Evolutionary conservation across 1,140 invertebrate genomes (phyloP).

Genomic region (Stegodyphus mimosarum): DNA sequence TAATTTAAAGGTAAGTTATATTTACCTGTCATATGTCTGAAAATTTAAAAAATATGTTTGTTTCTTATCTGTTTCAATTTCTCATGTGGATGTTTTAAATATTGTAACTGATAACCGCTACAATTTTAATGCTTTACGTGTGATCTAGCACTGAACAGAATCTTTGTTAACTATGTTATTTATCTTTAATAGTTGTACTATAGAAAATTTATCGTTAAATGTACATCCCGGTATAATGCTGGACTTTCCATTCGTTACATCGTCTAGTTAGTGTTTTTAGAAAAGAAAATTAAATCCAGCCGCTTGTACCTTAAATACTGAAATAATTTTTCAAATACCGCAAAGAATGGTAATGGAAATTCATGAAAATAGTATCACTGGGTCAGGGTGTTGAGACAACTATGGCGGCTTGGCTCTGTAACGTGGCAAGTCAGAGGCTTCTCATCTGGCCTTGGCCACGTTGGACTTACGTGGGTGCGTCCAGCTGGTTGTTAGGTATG

Average conservation of each 20-base stretch:
- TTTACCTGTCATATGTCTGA: neutral
- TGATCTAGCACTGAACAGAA: too few species aligned
- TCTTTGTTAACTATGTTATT: too few species aligned
- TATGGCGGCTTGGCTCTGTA: constrained; percentile 48
- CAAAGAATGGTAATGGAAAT: neutral
- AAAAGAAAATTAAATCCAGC: neutral
- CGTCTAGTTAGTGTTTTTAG: neutral
- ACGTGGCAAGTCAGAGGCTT: constrained; percentile 52
- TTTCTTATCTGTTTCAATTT: too few species aligned
- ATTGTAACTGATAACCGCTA: too few species aligned
- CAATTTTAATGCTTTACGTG: too few species aligned
- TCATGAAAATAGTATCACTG: constrained; percentile 3
- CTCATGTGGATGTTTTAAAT: too few species aligned
- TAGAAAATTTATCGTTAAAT: neutral
- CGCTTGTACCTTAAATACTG: neutral
- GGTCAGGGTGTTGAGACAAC: constrained; percentile 26
- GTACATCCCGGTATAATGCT: neutral
- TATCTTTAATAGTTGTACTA: too few species aligned
- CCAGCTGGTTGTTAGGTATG: constrained; percentile 53
- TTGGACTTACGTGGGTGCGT: constrained; percentile 54
- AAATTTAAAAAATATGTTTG: too few species aligned
- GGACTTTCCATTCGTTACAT: neutral
- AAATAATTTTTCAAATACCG: neutral
- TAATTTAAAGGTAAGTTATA: neutral
- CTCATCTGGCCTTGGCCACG: constrained; percentile 52